Conservation (phyloP, 2,888 invertebrate species). For the Agrochola circellaris region DNA sequence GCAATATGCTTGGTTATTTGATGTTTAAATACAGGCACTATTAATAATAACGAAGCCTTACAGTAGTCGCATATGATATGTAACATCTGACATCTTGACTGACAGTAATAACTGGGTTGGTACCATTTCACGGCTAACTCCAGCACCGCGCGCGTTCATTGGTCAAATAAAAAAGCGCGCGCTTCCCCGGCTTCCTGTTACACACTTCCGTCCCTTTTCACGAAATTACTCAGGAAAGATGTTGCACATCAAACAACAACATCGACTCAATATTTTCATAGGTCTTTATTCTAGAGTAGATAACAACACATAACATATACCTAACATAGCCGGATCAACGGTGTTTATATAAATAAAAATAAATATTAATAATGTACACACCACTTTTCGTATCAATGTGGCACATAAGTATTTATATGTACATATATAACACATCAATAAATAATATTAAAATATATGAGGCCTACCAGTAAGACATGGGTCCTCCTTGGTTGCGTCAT, state of each 20-base stretch:
- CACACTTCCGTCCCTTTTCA: no score
- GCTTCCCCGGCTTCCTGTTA: no score
- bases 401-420: background rate
- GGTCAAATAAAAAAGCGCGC: no score
- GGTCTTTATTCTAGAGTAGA: no score
- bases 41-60: no score
- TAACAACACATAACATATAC: background rate
- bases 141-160: no score
- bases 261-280: background rate
- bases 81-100: no score
- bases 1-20: background rate
- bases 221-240: no score
- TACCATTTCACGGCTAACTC: no score
- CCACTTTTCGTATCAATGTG: background rate
- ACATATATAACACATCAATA: background rate
- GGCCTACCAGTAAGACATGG: conserved; percentile 89
- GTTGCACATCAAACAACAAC: background rate
- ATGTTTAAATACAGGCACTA: background rate
- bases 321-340: background rate
- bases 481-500: conserved; percentile 88
- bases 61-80: no score
- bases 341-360: background rate
- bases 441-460: conserved; percentile 51
- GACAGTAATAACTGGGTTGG: no score
- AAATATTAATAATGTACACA: background rate